Percentiles rank a stretch among this genome's conserved stretches.
These are phyloP conservation scores for Acanthis flammea DNA, from an alignment of 2,797 vertebrate genomes.

Conservation along the genomic window DNA sequence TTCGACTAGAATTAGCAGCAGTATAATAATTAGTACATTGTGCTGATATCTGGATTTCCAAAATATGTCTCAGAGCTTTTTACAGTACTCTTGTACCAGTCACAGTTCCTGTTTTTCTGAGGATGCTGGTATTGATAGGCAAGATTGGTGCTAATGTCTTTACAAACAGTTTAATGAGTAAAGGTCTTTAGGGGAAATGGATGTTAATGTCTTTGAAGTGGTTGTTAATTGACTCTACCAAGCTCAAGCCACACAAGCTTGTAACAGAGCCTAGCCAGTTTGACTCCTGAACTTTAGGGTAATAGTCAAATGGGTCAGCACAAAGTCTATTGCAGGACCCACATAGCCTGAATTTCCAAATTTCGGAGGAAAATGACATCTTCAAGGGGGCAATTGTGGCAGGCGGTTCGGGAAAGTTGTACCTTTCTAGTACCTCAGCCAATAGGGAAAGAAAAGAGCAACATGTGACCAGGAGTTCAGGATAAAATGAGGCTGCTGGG, in stretches of 20 bases:
- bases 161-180: not conserved
- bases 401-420: fast-evolving
- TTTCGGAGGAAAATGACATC: not conserved
- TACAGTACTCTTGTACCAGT: not conserved
- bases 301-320: not conserved
- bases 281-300: not conserved
- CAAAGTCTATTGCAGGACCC: not conserved
- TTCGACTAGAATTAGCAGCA: not conserved
- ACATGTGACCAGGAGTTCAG: not conserved
- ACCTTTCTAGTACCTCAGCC: not conserved
- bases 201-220: not conserved
- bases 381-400: not conserved
- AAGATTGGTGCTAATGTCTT: not conserved
- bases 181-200: not conserved
- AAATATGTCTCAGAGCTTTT: not conserved
- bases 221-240: not conserved
- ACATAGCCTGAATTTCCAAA: not conserved
- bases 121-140: not conserved
- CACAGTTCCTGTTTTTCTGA: not conserved
- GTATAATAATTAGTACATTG: not conserved
- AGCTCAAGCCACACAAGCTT: not conserved
- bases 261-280: not conserved
- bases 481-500: not conserved
- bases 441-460: not conserved
- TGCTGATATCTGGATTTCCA: not conserved